These are phyloP conservation scores for Thalassophryne amazonica DNA, from an alignment of 2,797 vertebrate genomes.

Conservation along the genomic window DNA sequence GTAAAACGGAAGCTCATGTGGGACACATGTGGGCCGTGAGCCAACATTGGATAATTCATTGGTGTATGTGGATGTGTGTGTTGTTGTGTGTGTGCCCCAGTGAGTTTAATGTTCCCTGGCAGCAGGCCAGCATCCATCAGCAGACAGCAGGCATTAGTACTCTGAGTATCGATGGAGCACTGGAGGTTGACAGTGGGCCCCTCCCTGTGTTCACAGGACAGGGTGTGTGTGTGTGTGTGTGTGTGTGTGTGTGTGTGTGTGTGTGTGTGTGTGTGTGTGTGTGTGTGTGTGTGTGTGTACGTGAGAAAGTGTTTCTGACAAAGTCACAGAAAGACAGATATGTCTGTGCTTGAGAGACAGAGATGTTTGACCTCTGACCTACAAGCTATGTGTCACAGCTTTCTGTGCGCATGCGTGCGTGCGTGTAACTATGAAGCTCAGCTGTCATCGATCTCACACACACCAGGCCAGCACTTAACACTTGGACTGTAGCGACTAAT, in stretches of 20 bases:
- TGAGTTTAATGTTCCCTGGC: constrained; percentile 90
- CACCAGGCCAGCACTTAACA: constrained; percentile 85
- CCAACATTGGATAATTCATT: too few species aligned
- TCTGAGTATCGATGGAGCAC: constrained; percentile 90
- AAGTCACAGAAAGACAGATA: constrained; percentile 1
- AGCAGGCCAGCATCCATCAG: constrained; percentile 93
- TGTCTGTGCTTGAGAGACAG: constrained; percentile 41
- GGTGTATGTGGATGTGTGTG: constrained; percentile 38
- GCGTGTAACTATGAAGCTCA: constrained; percentile 61
- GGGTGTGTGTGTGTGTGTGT: constrained; percentile 49
- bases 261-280: constrained; percentile 8
- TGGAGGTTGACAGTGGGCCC: constrained; percentile 80
- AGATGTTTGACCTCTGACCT: constrained; percentile 85
- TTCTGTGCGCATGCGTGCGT: constrained; percentile 1
- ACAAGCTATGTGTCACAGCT: constrained; percentile 78
- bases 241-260: constrained; percentile 18
- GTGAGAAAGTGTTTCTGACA: constrained; percentile 38
- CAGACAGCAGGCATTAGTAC: constrained; percentile 88
- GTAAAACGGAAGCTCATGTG: too few species aligned
- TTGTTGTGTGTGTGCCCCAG: constrained; percentile 50
- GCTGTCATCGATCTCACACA: constrained; percentile 81
- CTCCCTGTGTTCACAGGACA: constrained; percentile 69
- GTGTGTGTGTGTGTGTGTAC: background rate
- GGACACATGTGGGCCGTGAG: too few species aligned
- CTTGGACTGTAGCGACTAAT: constrained; percentile 79